Evolutionary conservation across 2,888 invertebrate genomes (phyloP).

Genomic region (Cryptus viduatorius): DNA sequence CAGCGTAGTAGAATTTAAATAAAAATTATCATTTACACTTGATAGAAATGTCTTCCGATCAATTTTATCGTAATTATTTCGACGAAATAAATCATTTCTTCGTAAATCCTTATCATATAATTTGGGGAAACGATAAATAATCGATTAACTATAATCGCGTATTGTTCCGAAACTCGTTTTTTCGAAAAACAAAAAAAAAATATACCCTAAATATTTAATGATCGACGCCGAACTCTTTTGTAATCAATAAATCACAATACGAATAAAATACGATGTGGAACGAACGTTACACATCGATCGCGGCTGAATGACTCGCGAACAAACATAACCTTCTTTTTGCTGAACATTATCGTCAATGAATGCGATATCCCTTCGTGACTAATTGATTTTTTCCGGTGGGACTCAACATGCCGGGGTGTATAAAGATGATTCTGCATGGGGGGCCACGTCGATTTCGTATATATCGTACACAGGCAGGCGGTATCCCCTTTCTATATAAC

Average conservation of each 20-base stretch:
- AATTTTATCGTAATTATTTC: neutral
- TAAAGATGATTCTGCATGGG: constrained; percentile 30
- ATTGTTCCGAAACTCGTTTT: neutral
- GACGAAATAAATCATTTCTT: neutral
- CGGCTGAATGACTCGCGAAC: constrained; percentile 44
- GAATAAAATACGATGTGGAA: constrained; percentile 37
- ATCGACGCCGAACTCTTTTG: constrained; percentile 43
- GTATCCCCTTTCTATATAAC: constrained; percentile 40
- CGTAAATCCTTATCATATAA: neutral
- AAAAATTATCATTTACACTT: neutral
- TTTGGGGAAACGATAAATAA: neutral
- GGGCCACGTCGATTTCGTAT: constrained; percentile 48
- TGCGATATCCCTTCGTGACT: constrained; percentile 77
- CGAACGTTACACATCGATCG: constrained; percentile 39
- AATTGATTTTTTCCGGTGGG: constrained; percentile 80
- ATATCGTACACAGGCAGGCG: neutral
- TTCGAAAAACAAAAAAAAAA: neutral
- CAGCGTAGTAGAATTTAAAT: neutral
- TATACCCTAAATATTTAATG: constrained; percentile 13
- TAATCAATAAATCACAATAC: constrained; percentile 64
- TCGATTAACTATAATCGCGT: neutral
- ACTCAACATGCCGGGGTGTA: constrained; percentile 47
- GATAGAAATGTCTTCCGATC: neutral
- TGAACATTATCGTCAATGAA: constrained; percentile 57
- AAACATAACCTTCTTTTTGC: constrained; percentile 39